These are phyloP conservation scores for Loripinus fragilis DNA, from an alignment of 2,888 invertebrate species.

Conservation along the genomic window DNA sequence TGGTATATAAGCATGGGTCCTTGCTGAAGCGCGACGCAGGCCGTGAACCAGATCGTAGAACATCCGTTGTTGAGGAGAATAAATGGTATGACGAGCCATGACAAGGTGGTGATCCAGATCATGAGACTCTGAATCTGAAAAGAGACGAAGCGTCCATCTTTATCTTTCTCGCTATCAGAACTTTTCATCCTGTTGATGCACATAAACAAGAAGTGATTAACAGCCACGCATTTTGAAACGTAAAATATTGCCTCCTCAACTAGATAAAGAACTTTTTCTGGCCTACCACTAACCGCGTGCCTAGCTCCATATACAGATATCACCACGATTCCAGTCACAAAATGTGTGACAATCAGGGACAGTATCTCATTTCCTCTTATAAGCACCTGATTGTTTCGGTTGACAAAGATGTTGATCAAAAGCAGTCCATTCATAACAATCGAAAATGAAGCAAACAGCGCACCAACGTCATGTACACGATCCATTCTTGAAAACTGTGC, in stretches of 20 bases:
- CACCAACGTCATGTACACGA: neutral
- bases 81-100: slow-evolving; percentile 1
- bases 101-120: neutral
- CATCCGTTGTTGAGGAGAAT: neutral
- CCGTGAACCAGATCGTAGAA: neutral
- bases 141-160: neutral
- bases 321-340: neutral
- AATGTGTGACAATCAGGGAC: neutral
- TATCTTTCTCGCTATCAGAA: neutral
- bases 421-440: neutral
- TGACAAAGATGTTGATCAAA: neutral
- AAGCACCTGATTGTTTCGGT: neutral
- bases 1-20: neutral
- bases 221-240: neutral
- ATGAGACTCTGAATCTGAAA: neutral
- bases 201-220: neutral
- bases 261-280: neutral
- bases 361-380: neutral
- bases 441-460: neutral
- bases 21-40: neutral
- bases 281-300: neutral
- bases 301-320: neutral
- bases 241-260: slow-evolving; percentile 2
- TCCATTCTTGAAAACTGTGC: neutral
- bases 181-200: neutral